Evolutionary conservation across 2,797 vertebrate species (phyloP), one percentile per base, ranked within the genome.

Genomic region (Sebastes goodei): DNA sequence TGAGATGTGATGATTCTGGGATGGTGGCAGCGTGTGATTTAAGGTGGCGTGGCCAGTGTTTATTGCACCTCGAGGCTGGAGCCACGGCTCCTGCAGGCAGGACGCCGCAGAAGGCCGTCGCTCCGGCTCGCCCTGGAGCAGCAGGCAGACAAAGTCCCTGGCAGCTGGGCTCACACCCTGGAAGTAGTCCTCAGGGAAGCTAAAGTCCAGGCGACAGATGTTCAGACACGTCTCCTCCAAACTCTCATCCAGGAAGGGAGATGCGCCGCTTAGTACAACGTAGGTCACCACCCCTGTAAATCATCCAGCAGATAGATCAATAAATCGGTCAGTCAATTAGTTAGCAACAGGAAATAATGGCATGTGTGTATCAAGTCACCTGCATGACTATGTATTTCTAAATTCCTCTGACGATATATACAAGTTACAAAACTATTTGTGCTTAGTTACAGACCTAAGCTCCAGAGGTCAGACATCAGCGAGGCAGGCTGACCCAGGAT

Each of bases 171-270:
- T 99, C 88, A 99, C 97, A 74, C 97, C 97, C 90, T 95, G 95
- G 93, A 99, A 99, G 96, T 98, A 99, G 93, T 98, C 97, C 81
- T 97, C 97, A 4, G 98, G 98, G 96, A 99, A 99, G 90, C 97
- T 98, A 94, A 98, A 99, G 96, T 98, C 97, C 93, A 99, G 95
- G 64, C 97, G 97, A 93, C 97, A 98, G 96, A 98, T 97, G 95
- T 98, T 98, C 90, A 99, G 95, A 95, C 98, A 99, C 56, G 98
- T 98, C 96, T 98, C 97, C 90, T 99, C 97, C 93, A 97, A 93
- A 10, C 97, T 98, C 95, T 99, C 98, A 46, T 98, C 97, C 94
- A 99, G 95, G 95, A 99, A 99, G 92, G 98, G 98, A 89, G 97
- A 99, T 75, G 97, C 97, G 2, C 97, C 97, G 17, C 98, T 99